Evolutionary conservation across 2,888 invertebrate species (phyloP), one percentile per base, ranked within the genome.

Genomic region (Agrochola macilenta): DNA sequence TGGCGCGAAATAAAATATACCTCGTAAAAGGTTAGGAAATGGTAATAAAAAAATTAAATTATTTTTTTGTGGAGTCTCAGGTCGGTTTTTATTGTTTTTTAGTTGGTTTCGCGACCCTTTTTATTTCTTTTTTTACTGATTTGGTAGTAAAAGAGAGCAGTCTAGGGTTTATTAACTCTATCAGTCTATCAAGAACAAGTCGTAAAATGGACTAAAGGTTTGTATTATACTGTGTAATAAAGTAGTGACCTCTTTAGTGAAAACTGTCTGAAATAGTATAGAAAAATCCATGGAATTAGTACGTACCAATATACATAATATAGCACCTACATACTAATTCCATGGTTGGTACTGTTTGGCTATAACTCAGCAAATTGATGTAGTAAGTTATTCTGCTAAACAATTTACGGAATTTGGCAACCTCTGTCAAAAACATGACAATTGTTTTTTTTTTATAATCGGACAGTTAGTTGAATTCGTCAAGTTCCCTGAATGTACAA

Each of bases 1-100:
- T 69, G 81, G 82, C 79, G 79, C 66, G 61, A 85, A 83, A 83
- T 85, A 80, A 85, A 88, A 84, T 74, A 73, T 81, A 70, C 43
- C 20, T 68, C 71, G 74, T 69, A 74, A 79, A 72, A 84, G 80
- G 84, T 83, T 80, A 84, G 87, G 87, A 84, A 80, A 66, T 64
- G 63, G 69, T 78, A 78, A 76, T 79, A 84, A 81, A 79, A 78
- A 86, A 64, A 78, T 79, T 79, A 84, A 79, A 78, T 83, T 58
- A 75, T 74, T 65, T 77, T 84, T 87, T 84, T 84, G 74, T 78
- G 65, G 57, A 76, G 43, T 58, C 58, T 66, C 39, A 69, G 66
- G 74, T 57, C n/a, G 17, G 58, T 60, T 85, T 83, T 85, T 78
- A 82, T 71, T 82, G 35, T 66, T 84, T 78, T 82, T 66, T 46